Evolutionary conservation across 2,113 vertebrate species (phyloP).

Genomic region (Psammodynastes pulverulentus): DNA sequence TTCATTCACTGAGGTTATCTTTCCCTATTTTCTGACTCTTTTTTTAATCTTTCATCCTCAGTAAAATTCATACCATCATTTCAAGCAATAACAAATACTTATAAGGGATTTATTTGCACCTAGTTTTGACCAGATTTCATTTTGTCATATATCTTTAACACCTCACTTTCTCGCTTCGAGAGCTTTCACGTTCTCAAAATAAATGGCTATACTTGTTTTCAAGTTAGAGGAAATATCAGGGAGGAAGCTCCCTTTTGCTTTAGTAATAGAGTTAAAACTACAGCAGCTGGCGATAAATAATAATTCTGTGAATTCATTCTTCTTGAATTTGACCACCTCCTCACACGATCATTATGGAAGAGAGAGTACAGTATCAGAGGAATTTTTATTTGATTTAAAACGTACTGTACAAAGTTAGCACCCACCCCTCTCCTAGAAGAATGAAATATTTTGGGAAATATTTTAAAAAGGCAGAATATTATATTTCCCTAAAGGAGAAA

Average conservation of each 20-base stretch:
- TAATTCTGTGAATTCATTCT: background rate
- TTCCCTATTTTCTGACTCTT: background rate
- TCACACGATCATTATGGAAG: background rate
- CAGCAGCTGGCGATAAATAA: background rate
- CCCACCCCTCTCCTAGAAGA: no score
- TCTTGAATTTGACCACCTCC: background rate
- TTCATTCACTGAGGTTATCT: background rate
- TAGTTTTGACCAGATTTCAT: slow-evolving; percentile 31
- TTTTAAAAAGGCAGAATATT: no score
- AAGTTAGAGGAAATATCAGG: slow-evolving; percentile 10
- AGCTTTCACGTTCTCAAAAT: slow-evolving; percentile 51
- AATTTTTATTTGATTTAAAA: background rate
- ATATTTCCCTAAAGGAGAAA: no score
- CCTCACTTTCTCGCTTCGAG: slow-evolving; percentile 41
- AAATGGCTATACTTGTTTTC: slow-evolving; percentile 38
- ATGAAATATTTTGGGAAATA: no score
- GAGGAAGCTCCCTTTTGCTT: background rate
- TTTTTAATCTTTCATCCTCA: background rate
- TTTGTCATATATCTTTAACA: slow-evolving; percentile 47
- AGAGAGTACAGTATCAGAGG: background rate
- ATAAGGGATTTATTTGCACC: slow-evolving; percentile 10
- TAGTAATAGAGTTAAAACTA: background rate
- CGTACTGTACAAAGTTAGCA: background rate
- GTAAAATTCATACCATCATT: slow-evolving; percentile 1
- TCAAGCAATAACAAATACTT: slow-evolving; percentile 26